Evolutionary conservation across 2,113 vertebrate genomes (phyloP).

Genomic region (Mesoclemmys tuberculata): DNA sequence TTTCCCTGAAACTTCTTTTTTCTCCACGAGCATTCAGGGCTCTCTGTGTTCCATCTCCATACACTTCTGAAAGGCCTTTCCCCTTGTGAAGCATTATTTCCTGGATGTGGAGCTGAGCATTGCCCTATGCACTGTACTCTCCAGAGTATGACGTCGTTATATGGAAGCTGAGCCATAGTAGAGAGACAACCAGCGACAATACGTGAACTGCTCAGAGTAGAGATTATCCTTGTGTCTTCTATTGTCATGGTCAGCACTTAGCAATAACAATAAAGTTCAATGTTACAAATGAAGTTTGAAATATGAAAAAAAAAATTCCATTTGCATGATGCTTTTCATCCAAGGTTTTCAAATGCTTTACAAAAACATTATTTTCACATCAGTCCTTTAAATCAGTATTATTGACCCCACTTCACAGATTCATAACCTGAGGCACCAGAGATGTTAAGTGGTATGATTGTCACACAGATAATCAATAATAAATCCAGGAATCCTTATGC

Average conservation of each 20-base stretch:
- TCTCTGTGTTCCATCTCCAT: neutral
- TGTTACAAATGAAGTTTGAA: neutral
- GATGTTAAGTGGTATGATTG: neutral
- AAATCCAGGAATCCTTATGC: neutral
- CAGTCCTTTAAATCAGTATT: neutral
- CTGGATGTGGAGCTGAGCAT: fast-evolving
- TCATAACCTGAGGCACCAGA: neutral
- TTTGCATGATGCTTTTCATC: neutral
- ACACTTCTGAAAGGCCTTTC: neutral
- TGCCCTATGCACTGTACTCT: neutral
- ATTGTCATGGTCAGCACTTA: neutral
- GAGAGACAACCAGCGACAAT: fast-evolving
- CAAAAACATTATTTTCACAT: neutral
- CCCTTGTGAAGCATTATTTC: no score
- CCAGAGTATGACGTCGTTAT: neutral
- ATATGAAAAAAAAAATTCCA: neutral
- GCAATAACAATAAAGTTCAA: neutral
- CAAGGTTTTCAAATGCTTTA: neutral
- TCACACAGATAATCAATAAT: neutral
- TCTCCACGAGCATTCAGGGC: neutral
- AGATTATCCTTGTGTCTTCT: neutral
- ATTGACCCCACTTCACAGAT: neutral
- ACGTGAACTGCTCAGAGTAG: neutral
- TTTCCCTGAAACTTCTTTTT: neutral
- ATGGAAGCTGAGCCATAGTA: neutral